Evolutionary conservation across 2,888 invertebrate genomes (phyloP), one percentile per base, ranked within the genome.

Genomic region (Agrotis segetum): DNA sequence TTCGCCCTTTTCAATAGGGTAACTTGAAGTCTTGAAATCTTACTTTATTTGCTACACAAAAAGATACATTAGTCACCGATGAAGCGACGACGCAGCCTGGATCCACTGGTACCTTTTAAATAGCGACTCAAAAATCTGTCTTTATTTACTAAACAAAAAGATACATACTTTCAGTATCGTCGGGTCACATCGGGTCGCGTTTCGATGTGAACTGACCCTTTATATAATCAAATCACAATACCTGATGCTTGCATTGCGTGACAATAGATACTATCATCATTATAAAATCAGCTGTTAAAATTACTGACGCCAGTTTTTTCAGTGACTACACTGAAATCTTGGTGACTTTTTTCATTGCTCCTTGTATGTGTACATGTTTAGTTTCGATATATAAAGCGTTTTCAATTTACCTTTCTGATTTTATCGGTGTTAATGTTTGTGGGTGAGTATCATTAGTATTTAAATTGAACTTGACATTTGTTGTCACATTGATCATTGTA

Each of bases 181-280:
- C 34, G 7, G 9, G 11, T 40, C 40, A 5, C 9, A 11, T 40
- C 40, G 40, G 11, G 0, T 11, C 40, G 40, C 40, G 40, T 40
- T 1, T 40, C 11, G 40, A 2, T 40, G 11, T 40, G 9, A 11
- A 40, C 11, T 40, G 40, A 34, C 2, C 34, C 9, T 34, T 34
- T 9, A 34, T 79, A 70, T 74, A 62, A 78, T 80, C 63, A 58
- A 70, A 59, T 65, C n/a, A 52, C 46, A 17, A 60, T n/a, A 29
- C 53, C 61, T 84, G 85, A 87, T 73, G 84, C 66, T 50, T 58
- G 16, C 44, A 56, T 87, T 62, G 87, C 87, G 85, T 87, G 87
- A 74, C 85, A 67, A 58, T 59, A 29, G 56, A 72, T 73, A 79
- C 76, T 73, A 79, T 77, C 46, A 77, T 58, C 24, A 46, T 46